Evolutionary conservation across 2,888 invertebrate species (phyloP).

Genomic region (Dendrolimus pini): DNA sequence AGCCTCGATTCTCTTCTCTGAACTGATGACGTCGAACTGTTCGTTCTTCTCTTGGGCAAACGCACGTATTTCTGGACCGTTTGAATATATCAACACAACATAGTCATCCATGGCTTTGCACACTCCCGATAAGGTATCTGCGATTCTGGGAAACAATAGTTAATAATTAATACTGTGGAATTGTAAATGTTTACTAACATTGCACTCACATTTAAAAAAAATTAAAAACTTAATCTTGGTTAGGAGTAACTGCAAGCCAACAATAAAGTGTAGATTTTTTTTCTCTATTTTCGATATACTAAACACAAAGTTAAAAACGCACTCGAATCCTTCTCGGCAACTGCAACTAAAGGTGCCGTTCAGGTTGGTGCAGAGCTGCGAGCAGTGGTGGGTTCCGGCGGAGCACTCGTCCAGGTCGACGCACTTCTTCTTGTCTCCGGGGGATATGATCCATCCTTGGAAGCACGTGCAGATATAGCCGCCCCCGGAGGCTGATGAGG

Average conservation of each 20-base stretch:
- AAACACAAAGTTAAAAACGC: slow-evolving; percentile 6
- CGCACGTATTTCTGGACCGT: slow-evolving; percentile 91
- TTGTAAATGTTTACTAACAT: too few species aligned
- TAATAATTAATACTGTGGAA: too few species aligned
- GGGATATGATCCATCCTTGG: slow-evolving; percentile 88
- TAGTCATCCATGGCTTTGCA: slow-evolving; percentile 84
- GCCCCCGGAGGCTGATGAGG: slow-evolving; percentile 37
- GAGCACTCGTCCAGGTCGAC: slow-evolving; percentile 94
- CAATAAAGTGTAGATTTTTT: too few species aligned
- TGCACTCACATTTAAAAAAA: too few species aligned
- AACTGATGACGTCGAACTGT: slow-evolving; percentile 85
- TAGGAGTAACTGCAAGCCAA: too few species aligned
- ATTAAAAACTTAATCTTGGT: too few species aligned
- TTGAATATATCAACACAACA: slow-evolving; percentile 84
- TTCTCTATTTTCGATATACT: too few species aligned
- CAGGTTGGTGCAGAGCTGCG: slow-evolving; percentile 93
- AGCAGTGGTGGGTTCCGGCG: slow-evolving; percentile 90
- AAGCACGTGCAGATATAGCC: slow-evolving; percentile 96
- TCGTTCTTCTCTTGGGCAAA: slow-evolving; percentile 81
- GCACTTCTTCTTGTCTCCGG: slow-evolving; percentile 88
- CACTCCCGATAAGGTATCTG: slow-evolving; percentile 87
- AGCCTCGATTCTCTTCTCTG: slow-evolving; percentile 93
- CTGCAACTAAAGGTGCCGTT: slow-evolving; percentile 95
- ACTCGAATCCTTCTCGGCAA: slow-evolving; percentile 88
- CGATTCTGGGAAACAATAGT: slow-evolving; percentile 55